These are phyloP conservation scores for Pachyrhynchus sulphureomaculatus DNA, from an alignment of 1,140 invertebrate genomes.

Conservation along the genomic window DNA sequence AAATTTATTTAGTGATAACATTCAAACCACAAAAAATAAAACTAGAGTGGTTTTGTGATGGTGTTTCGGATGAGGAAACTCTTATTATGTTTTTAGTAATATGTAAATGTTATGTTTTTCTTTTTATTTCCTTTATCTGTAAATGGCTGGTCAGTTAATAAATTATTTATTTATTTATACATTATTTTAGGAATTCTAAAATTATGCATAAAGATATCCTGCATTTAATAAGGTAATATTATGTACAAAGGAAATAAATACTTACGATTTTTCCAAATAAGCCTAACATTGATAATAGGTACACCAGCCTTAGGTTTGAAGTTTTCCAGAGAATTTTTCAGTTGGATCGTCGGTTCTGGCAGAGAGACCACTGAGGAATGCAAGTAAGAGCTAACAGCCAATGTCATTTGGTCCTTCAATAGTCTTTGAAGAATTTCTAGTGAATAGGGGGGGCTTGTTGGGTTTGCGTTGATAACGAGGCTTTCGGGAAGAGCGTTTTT, in stretches of 20 bases:
- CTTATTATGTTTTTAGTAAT: too few relatives aligned
- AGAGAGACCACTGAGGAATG: constrained; percentile 64
- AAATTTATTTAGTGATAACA: too few relatives aligned
- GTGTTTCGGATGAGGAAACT: too few relatives aligned
- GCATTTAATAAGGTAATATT: too few relatives aligned
- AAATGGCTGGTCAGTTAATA: too few relatives aligned
- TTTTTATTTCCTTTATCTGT: too few relatives aligned
- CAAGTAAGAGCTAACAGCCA: constrained; percentile 58
- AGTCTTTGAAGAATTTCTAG: constrained; percentile 61
- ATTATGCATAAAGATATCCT: too few relatives aligned
- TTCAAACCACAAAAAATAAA: too few relatives aligned
- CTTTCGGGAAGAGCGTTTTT: constrained; percentile 50
- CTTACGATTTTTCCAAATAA: constrained; percentile 80
- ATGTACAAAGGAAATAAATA: too few relatives aligned
- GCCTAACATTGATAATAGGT: constrained; percentile 58
- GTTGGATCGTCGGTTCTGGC: constrained; percentile 47
- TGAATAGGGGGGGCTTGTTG: constrained; percentile 66
- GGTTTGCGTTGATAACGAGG: constrained; percentile 69
- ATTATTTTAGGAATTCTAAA: background rate
- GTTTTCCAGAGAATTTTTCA: constrained; percentile 39
- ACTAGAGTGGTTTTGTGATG: too few relatives aligned
- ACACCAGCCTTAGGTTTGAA: constrained; percentile 37
- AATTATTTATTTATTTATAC: too few relatives aligned
- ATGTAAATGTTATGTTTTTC: too few relatives aligned
- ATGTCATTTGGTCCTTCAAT: constrained; percentile 52